A percentile compares a stretch with the other conserved stretches of the same genome.
Evolutionary conservation across 2,888 invertebrate species (phyloP).

Genomic region (Andricus curvator): DNA sequence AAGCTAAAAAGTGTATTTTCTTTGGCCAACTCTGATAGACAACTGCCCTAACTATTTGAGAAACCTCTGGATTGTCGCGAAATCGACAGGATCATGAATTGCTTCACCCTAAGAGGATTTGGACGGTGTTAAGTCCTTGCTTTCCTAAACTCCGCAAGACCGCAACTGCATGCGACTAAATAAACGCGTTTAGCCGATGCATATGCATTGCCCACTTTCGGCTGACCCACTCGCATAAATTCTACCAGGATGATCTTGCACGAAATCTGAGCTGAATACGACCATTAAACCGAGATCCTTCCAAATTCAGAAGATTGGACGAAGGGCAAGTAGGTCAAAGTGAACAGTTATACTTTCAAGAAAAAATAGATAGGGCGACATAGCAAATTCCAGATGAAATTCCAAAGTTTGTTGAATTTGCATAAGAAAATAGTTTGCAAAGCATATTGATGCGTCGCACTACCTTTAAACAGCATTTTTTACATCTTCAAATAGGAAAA

Average conservation of each 20-base stretch:
- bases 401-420: no score
- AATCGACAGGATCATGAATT: background rate
- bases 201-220: slow-evolving; percentile 63
- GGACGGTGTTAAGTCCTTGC: slow-evolving; percentile 6
- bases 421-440: no score
- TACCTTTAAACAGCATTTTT: no score
- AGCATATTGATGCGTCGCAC: no score
- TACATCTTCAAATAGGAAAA: no score
- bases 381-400: no score
- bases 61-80: background rate
- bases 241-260: background rate
- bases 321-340: no score
- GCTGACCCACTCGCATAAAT: slow-evolving; percentile 28
- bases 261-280: slow-evolving; percentile 13
- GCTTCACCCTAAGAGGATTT: slow-evolving; percentile 15
- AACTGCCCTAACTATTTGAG: no score
- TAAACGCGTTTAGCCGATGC: slow-evolving; percentile 62
- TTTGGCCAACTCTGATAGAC: no score
- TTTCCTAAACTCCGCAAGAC: slow-evolving; percentile 39
- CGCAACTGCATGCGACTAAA: slow-evolving; percentile 53
- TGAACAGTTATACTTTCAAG: background rate
- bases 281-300: background rate
- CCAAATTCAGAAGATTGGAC: background rate
- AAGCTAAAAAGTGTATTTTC: no score
- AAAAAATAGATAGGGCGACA: no score